Base-by-base conservation (phyloP, 2,888 invertebrate species). In the Psococerastis gibbosa region DNA sequence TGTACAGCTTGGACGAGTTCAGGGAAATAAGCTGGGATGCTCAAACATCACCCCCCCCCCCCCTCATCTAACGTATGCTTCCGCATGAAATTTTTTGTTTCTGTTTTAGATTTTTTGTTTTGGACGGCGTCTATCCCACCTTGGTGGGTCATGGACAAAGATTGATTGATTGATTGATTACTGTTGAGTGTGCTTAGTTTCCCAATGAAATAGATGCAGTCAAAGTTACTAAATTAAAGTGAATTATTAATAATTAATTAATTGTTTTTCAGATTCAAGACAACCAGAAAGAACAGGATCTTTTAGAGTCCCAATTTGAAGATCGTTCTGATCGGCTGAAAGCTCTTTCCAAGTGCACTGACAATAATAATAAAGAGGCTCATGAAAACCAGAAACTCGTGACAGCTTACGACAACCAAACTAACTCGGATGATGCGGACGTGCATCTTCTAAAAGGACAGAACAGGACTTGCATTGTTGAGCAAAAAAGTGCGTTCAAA, bases 321-420 rank as follows among this genome's bases (percentile, higher is more conserved):
- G 59, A 58, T 9, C 54, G 64, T 1, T 60, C 61, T 5, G 64
- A 66, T 22, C 61, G 66, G 3, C 50, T 62, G 5, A 53, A 58
- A 41, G 60, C 62, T 8, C 56, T 69, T 8, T 59, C 64, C 31
- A 63, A 66, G 31, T 71, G 73, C 55, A 56, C 62, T 1, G 58
- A 60, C 32, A 69, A 67, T 52, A 58, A 74, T n/a, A 59, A 61
- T 32, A 57, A 63, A 38, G 70, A 71, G 50, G 63, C 66, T 35
- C 62, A 64, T 35, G 68, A 73, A 52, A 74, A 72, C 56, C 64
- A 70, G 46, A 38, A 38, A 20, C 20, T 38, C 5, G 13, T 38
- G 6, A 6, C 20, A 6, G 38, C 20, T 22, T 22, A 38, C 22
- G 20, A 38, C 8, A 18, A 20, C 20, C 38, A 38, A 18, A 20